phyloP scores from a whole-genome alignment of 2,113 vertebrate species.

The Sigmodon hispidus region DNA sequence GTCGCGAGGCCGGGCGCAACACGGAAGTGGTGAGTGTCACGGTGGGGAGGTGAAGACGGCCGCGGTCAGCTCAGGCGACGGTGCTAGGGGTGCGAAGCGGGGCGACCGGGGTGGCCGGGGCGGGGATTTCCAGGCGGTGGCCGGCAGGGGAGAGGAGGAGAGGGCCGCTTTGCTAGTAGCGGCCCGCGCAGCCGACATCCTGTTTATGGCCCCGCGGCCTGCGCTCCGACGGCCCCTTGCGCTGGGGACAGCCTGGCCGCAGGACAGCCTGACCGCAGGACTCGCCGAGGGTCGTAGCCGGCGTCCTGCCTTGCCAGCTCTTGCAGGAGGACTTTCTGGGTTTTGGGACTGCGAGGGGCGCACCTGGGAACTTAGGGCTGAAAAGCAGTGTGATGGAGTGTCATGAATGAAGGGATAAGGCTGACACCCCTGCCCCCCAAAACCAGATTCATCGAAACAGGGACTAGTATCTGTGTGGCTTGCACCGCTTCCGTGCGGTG shows the following conservation, averaged over 20 bases:
- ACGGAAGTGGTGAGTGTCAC: constrained; percentile 81
- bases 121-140: constrained; percentile 59
- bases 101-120: background rate
- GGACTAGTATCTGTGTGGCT: background rate
- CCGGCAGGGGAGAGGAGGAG: background rate
- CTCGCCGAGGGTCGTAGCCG: background rate
- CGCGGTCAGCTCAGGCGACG: background rate
- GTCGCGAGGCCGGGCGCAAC: constrained; percentile 58
- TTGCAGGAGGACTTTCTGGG: background rate
- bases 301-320: background rate
- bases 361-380: background rate
- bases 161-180: background rate
- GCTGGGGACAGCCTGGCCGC: constrained; percentile 20
- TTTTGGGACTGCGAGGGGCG: background rate
- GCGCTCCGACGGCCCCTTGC: background rate
- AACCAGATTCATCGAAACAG: background rate
- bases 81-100: background rate
- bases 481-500: background rate
- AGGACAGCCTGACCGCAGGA: background rate
- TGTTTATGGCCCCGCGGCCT: constrained; percentile 68
- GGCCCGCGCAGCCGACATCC: constrained; percentile 72
- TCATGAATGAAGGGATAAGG: background rate
- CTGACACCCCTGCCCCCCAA: too few species aligned
- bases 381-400: background rate
- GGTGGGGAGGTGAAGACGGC: background rate